phyloP scores from a whole-genome alignment of 1,140 invertebrate species.

The Leptopilina boulardi region DNA sequence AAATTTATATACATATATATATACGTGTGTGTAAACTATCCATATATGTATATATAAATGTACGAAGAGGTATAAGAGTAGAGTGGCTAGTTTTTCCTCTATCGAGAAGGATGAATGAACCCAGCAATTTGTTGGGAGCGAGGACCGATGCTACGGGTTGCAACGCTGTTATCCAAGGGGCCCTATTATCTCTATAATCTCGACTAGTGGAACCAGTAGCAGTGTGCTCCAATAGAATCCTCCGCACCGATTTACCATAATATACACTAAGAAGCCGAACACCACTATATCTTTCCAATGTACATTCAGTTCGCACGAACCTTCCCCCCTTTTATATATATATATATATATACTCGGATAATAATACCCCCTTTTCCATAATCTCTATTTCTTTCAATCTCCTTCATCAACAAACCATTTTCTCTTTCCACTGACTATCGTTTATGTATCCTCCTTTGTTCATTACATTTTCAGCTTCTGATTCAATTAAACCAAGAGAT shows the following conservation, averaged over 20 bases:
- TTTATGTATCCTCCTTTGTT: conserved; percentile 17
- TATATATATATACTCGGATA: background rate
- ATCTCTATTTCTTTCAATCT: background rate
- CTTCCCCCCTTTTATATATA: background rate
- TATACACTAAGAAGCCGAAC: conserved; percentile 62
- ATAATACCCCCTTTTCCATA: background rate
- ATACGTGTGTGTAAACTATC: too few species aligned
- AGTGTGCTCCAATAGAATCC: conserved; percentile 58
- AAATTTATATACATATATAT: background rate
- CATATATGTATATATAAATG: conserved; percentile 2
- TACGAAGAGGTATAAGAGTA: conserved; percentile 45
- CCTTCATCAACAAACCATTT: conserved; percentile 11
- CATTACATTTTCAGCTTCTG: conserved; percentile 2
- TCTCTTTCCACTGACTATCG: conserved; percentile 28
- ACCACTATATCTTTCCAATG: conserved; percentile 4
- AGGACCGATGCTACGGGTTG: conserved; percentile 57
- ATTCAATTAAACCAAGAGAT: conserved; percentile 19
- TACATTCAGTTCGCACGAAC: conserved; percentile 22
- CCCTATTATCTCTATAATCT: conserved; percentile 73
- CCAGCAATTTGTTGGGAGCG: conserved; percentile 74
- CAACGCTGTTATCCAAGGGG: conserved; percentile 52
- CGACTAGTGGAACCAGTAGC: conserved; percentile 63
- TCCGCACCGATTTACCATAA: conserved; percentile 66
- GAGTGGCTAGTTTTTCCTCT: conserved; percentile 72
- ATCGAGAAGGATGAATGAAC: conserved; percentile 75